Evolutionary conservation across 2,888 invertebrate genomes (phyloP).

Genomic region (Phyto melanocephala): DNA sequence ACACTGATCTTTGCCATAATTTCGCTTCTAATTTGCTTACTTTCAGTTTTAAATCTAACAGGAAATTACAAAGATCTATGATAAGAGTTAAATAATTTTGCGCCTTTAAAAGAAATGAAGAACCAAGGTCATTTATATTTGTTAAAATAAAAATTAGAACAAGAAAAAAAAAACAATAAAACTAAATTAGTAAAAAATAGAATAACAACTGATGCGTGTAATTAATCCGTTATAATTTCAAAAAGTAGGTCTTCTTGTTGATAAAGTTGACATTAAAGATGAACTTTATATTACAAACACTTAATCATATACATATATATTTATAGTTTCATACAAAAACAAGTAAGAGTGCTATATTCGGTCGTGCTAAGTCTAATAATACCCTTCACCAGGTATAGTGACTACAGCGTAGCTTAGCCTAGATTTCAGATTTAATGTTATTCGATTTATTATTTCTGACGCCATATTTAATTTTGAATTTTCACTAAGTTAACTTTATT

Average conservation of each 20-base stretch:
- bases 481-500: no score
- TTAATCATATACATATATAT: constrained; percentile 28
- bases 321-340: no score
- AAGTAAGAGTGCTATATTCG: no score
- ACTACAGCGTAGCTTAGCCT: no score
- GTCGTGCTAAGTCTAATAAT: no score
- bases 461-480: no score
- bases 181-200: not conserved
- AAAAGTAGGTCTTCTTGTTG: constrained; percentile 58
- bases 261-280: constrained; percentile 69
- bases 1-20: not conserved
- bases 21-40: constrained; percentile 21
- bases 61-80: constrained; percentile 59
- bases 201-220: constrained; percentile 49
- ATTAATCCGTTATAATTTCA: constrained; percentile 26
- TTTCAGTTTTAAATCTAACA: constrained; percentile 31
- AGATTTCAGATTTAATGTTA: no score
- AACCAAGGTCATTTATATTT: constrained; percentile 49
- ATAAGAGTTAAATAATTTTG: constrained; percentile 48
- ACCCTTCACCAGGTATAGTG: no score
- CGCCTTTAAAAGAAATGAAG: constrained; percentile 15
- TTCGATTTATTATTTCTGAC: no score
- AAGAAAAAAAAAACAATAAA: constrained; percentile 9
- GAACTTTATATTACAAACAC: constrained; percentile 64
- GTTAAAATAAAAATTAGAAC: constrained; percentile 22